Percentiles rank a stretch among this genome's conserved stretches.
phyloP scores from a whole-genome alignment of 2,113 vertebrate genomes.

The Malurus elegans region DNA sequence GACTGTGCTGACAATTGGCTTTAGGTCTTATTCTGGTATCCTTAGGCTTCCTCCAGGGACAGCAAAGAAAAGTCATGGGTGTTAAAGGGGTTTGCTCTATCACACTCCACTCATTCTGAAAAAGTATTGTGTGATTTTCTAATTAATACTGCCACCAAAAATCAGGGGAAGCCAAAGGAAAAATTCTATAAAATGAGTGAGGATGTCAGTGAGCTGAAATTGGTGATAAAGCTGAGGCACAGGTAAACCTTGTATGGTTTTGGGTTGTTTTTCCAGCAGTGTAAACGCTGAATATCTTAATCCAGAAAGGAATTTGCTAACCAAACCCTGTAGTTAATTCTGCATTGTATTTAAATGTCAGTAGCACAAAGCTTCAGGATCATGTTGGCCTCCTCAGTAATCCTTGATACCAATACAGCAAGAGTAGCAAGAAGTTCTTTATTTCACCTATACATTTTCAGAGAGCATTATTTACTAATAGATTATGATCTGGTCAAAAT shows the following conservation, averaged over 20 bases:
- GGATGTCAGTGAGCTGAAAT: neutral
- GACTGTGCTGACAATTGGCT: neutral
- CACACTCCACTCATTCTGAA: neutral
- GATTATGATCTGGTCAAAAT: conserved; percentile 54
- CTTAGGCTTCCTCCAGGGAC: neutral
- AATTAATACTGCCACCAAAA: neutral
- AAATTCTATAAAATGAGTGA: neutral
- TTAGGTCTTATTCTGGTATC: neutral
- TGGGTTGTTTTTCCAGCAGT: neutral
- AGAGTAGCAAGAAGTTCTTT: conserved; percentile 33
- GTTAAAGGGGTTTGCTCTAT: neutral
- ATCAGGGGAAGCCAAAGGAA: neutral
- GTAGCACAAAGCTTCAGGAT: neutral
- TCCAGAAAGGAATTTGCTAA: neutral
- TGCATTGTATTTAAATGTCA: neutral
- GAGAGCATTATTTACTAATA: conserved; percentile 35
- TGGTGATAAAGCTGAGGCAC: neutral
- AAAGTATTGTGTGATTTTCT: neutral
- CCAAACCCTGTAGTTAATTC: neutral
- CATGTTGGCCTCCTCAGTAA: neutral
- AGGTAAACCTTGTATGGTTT: neutral
- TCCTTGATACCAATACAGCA: neutral
- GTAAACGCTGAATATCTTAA: neutral
- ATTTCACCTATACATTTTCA: neutral
- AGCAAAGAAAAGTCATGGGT: neutral